Base-by-base conservation (phyloP, 1,140 invertebrate species). In the Plutomurus gul region DNA sequence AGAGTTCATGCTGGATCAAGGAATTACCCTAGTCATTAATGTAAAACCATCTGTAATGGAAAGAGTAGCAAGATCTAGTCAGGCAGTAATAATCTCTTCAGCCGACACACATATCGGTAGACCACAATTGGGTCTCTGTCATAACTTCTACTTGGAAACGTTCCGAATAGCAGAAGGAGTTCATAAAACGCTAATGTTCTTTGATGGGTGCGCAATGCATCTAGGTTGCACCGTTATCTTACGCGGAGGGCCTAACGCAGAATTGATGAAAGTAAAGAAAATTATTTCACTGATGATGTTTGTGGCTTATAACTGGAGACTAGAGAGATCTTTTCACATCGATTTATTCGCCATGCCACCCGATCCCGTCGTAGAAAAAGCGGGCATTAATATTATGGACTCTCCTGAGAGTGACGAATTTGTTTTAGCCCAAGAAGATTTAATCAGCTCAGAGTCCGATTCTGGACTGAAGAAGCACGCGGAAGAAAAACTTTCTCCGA, bases 271-370 rank as follows among this genome's bases (percentile, higher is more conserved):
- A 85, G 90, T 97, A 0, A 98, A 98, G 86, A 89, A 90, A 77
- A 93, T 97, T 0, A 90, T 93, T 0, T 91, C 91, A 22, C 93
- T 93, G 80, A 90, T 97, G 88, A 89, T 96, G 0, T 94, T 95
- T 84, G 91, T 94, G 0, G 90, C 91, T n/a, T 98, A 98, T 85
- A 96, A 96, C 82, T 95, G 94, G 91, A 90, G 94, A 75, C 86
- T 98, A 4, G 96, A 99, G 88, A 93, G 93, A 84, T 93, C 95
- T 0, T 98, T 96, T 86, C 87, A 98, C 25, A 92, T 95, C 87
- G 95, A 95, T 84, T 91, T 94, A 82, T 92, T 92, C 84, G 92
- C 93, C 0, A 88, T 89, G 60, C 89, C 92, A 4, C 90, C 90
- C 0, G 33, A 30, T 3, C 33, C 43, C 6, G 7, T 47, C 4